Evolutionary conservation across 2,888 invertebrate genomes (phyloP).

Genomic region (Tipula unca): DNA sequence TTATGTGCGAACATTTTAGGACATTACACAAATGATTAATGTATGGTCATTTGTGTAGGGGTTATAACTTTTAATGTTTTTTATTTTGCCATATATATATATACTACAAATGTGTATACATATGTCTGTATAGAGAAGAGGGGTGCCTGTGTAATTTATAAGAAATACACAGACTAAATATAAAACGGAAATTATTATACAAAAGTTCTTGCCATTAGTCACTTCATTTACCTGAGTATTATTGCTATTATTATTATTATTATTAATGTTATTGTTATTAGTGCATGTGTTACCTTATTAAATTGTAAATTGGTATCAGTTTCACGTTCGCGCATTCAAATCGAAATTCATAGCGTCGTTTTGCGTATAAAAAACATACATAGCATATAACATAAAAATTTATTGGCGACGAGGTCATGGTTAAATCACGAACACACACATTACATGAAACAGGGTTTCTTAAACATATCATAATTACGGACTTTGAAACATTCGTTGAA

Average conservation of each 20-base stretch:
- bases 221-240: not conserved
- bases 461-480: no score
- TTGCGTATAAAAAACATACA: not conserved
- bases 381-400: not conserved
- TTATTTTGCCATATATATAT: not conserved
- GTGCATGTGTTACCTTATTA: not conserved
- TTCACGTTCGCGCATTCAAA: not conserved
- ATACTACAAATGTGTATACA: not conserved
- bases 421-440: not conserved
- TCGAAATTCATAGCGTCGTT: not conserved
- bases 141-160: not conserved
- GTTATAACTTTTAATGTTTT: not conserved
- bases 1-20: slow-evolving; percentile 8
- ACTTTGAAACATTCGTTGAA: no score
- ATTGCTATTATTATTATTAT: not conserved
- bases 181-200: not conserved
- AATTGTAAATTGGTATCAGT: not conserved
- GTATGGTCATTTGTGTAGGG: not conserved
- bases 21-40: not conserved
- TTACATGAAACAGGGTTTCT: no score
- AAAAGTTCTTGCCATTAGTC: not conserved
- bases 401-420: not conserved
- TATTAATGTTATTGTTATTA: not conserved
- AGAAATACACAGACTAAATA: not conserved
- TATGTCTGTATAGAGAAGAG: not conserved